Base-by-base conservation (phyloP, 2,113 vertebrate species). In the Plestiodon gilberti region DNA sequence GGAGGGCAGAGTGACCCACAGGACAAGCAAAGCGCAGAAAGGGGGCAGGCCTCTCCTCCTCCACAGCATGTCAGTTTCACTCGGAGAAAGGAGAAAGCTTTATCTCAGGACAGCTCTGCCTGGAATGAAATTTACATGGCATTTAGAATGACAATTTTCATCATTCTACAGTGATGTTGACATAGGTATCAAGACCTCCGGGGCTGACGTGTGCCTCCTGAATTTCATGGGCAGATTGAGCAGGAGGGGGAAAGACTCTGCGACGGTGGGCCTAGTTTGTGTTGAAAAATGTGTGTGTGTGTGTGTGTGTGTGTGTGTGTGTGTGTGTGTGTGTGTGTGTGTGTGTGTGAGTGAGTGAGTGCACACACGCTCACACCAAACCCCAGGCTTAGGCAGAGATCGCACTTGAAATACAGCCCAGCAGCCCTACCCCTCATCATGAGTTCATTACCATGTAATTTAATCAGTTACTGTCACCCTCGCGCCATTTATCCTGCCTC, bases 371-470 rank as follows among this genome's bases (percentile, higher is more conserved):
- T 43, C 35, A 35, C 20, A 40, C n/a, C 78, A 77, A 85, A 86
- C 87, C 87, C 77, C 82, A 65, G 83, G 61, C 64, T 90, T 90
- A 74, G 82, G 81, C 90, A 92, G 92, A 91, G 82, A 88, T 84
- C 87, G 61, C 76, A 84, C 89, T 93, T 87, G 82, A 88, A 69
- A 81, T 92, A 89, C 87, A 87, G 11, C 84, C 90, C 82, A 79
- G 62, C 86, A 77, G 59, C 43, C 84, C 81, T 81, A 85, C 96
- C 93, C 93, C 92, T 96, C 91, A n/a, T n/a, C n/a, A 91, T 55
- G 30, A 94, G 95, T 95, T 96, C 93, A 90, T 97, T 95, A 95
- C 91, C 77, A 87, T 96, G 96, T 95, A 96, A 96, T 96, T 96
- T 95, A 96, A 97, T 96, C 94, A 93, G 94, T 90, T 92, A 96